Evolutionary conservation across 2,113 vertebrate genomes (phyloP), one percentile per base, ranked within the genome.

Genomic region (Psittacus erithacus): DNA sequence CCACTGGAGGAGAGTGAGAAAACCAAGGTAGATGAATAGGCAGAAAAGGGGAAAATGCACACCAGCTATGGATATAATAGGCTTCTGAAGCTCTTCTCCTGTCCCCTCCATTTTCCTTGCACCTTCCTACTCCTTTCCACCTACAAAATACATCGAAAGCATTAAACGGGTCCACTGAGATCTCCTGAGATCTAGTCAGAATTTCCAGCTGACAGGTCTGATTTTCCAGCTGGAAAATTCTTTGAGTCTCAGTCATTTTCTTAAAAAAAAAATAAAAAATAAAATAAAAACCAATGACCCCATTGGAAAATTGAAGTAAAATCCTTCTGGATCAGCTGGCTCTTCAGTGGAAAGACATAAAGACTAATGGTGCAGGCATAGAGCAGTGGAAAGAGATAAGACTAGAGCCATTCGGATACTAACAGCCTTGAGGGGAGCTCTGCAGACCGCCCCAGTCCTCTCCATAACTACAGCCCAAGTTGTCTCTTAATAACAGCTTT

Each of bases 181-280:
- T 33, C 90, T 78, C 24, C 46, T 83, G 75, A 69, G 88, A 93
- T 74, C 67, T 92, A 71, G 28, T 88, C 89, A 94, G 76, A 96
- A 75, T 93, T 96, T 97, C 93, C 93, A 96, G 9, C 67, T 91
- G 83, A 90, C 62, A 86, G n/a, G 60, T 85, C 92, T 87, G 69
- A 88, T 93, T 90, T 96, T 87, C 81, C 88, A 95, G 69, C 67
- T 96, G 78, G 77, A 97, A 97, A 93, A 94, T 95, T 83, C 65
- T 95, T 82, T 0, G 4, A 24, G 49, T 71, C 91, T 92, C 65
- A 33, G 69, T 68, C 24, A 86, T 79, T 88, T 92, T 59, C 92
- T 86, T 94, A 50, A 50, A 50, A 25, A 25, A 50, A 50, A 4
- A 25, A 50, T 94, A 50, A 50, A 50, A 25, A 50, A 50, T 4